Conservation (phyloP, 2,888 invertebrate genomes). For the Vanessa cardui region DNA sequence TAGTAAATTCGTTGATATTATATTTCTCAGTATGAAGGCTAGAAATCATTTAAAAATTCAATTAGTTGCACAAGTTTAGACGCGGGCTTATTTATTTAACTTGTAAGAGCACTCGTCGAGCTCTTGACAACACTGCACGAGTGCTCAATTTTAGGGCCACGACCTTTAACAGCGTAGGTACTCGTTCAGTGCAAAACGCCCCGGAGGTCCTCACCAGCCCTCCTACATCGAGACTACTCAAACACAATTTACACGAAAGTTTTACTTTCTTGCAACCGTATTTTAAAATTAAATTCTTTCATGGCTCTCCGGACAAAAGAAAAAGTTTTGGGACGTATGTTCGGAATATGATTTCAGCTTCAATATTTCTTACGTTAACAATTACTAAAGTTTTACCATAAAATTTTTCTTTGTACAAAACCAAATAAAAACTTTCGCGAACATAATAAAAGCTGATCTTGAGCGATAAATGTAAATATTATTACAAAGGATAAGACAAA, state of each 20-base stretch:
- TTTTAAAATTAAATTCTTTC: constrained; percentile 28
- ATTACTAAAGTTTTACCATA: constrained; percentile 28
- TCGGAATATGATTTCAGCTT: constrained; percentile 20
- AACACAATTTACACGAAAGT: constrained; percentile 29
- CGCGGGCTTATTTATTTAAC: constrained; percentile 29
- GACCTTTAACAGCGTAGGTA: constrained; percentile 37
- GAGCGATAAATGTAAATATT: constrained; percentile 13
- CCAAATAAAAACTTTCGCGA: constrained; percentile 17
- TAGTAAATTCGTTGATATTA: neutral
- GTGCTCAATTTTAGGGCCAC: constrained; percentile 38
- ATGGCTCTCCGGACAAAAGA: constrained; percentile 24
- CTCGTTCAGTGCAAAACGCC: constrained; percentile 38
- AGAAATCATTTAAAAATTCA: constrained; percentile 5
- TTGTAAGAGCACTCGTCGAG: constrained; percentile 29
- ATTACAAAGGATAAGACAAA: neutral
- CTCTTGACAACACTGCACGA: constrained; percentile 34
- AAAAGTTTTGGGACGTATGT: constrained; percentile 23
- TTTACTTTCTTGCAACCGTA: constrained; percentile 17
- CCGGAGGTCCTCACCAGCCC: constrained; percentile 37
- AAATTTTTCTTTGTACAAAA: constrained; percentile 20
- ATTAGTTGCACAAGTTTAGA: constrained; percentile 1
- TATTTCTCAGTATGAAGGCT: neutral
- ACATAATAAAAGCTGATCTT: constrained; percentile 6
- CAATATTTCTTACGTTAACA: constrained; percentile 24
- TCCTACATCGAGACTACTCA: constrained; percentile 32